A percentile compares a stretch with the other conserved stretches of the same genome.
Evolutionary conservation across 2,797 vertebrate genomes (phyloP).

Genomic region (Diplodus sargus): DNA sequence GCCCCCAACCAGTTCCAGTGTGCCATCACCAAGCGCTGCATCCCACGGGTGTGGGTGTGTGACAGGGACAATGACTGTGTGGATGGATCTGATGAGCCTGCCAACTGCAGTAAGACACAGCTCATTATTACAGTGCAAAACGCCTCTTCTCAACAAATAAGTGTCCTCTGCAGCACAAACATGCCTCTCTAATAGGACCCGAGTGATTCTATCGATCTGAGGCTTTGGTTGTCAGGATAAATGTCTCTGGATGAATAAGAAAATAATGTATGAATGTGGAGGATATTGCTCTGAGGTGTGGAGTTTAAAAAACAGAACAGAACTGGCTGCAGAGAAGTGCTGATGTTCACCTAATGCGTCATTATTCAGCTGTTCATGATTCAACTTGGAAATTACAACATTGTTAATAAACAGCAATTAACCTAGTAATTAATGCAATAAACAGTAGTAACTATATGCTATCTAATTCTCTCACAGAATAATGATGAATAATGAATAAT

Average conservation of each 20-base stretch:
- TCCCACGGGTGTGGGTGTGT: constrained; percentile 98
- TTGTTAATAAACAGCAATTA: too few species aligned
- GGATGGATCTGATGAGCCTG: constrained; percentile 95
- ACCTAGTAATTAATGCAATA: too few species aligned
- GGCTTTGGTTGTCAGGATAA: background rate
- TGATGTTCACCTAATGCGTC: background rate
- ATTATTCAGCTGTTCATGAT: constrained; percentile 5
- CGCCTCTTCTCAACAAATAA: constrained; percentile 16
- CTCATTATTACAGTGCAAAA: constrained; percentile 19
- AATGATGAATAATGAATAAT: background rate
- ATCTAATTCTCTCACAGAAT: constrained; percentile 1
- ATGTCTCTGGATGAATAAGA: background rate
- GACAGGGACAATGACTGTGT: constrained; percentile 98
- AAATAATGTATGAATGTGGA: background rate
- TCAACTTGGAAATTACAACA: background rate
- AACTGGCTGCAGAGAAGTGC: background rate
- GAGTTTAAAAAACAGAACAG: background rate
- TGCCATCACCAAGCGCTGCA: constrained; percentile 97
- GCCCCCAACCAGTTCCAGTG: constrained; percentile 99
- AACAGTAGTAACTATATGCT: constrained; percentile 2
- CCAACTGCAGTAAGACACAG: constrained; percentile 95
- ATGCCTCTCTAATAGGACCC: background rate
- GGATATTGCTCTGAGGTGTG: background rate
- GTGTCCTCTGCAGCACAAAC: background rate
- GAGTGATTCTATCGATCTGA: background rate